Base-by-base conservation (phyloP, 1,140 invertebrate species). In the Gryon sp. region DNA sequence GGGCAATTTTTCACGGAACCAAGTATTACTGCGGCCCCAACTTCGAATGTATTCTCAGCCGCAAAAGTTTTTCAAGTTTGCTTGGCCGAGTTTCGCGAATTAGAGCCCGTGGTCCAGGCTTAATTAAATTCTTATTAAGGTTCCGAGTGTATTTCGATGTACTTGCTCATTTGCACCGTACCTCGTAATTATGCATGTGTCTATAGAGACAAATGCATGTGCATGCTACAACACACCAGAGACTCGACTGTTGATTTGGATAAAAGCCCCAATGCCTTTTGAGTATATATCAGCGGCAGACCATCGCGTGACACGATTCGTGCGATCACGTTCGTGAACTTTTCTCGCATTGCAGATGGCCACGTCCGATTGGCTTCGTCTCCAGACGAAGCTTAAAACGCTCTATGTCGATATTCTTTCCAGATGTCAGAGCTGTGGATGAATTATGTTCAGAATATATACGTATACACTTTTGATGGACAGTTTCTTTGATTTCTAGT, bases 41-140 rank as follows among this genome's bases (percentile, higher is more conserved):
- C n/a, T n/a, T 2, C 26, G 2, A 28, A 28, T 28, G n/a, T 28
- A 3, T n/a, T 28, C 26, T 28, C 26, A 28, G n/a, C 8, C 6
- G 8, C 7, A 7, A 28, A 36, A 11, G 14, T 15, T 2, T 36
- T 36, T n/a, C n/a, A n/a, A n/a, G n/a, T n/a, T n/a, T n/a, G n/a
- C n/a, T n/a, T 30, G 22, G 16, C 14, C 4, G 7, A 6, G 0
- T 2, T 2, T 16, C 12, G 16, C 16, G 22, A 50, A 59, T 9
- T 28, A 22, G 19, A 20, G 0, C 3, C 73, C 78, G 60, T 57
- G 52, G 36, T 74, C 22, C 57, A 76, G 79, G 81, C 81, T 85
- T 86, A 86, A 86, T 88, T 87, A 87, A 87, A 87, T 87, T 83
- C 84, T 82, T 85, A 86, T 88, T 86, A 86, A 87, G 82, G 77